Evolutionary conservation across 2,888 invertebrate genomes (phyloP).

Genomic region (Elaeidobius kamerunicus): DNA sequence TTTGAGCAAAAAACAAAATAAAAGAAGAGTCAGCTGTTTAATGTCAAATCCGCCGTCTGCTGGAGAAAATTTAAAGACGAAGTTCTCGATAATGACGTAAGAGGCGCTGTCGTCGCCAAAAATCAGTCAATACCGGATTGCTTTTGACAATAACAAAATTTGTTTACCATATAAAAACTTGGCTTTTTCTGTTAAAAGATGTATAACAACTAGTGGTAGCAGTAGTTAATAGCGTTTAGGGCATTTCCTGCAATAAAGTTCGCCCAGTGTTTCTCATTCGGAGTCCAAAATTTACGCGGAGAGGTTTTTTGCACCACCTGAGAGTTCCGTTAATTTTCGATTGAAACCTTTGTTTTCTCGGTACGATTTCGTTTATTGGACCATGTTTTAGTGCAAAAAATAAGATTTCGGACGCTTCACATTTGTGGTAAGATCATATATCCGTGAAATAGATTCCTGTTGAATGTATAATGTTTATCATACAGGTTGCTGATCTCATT

Average conservation of each 20-base stretch:
- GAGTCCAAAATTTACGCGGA: no score
- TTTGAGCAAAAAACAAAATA: no score
- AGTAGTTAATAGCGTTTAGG: background rate
- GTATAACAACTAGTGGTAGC: background rate
- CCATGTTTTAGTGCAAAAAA: conserved; percentile 13
- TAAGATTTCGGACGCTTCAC: background rate
- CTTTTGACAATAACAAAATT: conserved; percentile 45
- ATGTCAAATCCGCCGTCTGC: background rate
- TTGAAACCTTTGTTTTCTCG: conserved; percentile 21
- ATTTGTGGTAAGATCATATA: conserved; percentile 6
- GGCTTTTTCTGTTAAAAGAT: conserved; percentile 8
- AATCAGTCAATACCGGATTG: conserved; percentile 46
- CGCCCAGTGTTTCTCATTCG: background rate
- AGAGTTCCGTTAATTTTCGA: conserved; percentile 18
- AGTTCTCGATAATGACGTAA: background rate
- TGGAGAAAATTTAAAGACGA: background rate
- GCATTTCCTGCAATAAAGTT: background rate
- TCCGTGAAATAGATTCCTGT: background rate
- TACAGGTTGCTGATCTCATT: conserved; percentile 12
- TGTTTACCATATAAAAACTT: conserved; percentile 43
- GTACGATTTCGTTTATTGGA: conserved; percentile 1
- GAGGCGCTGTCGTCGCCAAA: conserved; percentile 7
- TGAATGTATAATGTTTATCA: conserved; percentile 1
- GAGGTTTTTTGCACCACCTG: conserved; percentile 1
- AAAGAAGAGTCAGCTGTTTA: no score